A percentile compares a stretch with the other conserved stretches of the same genome.
Conservation (phyloP, 2,797 vertebrate species). For the Anolis apletophallus region DNA sequence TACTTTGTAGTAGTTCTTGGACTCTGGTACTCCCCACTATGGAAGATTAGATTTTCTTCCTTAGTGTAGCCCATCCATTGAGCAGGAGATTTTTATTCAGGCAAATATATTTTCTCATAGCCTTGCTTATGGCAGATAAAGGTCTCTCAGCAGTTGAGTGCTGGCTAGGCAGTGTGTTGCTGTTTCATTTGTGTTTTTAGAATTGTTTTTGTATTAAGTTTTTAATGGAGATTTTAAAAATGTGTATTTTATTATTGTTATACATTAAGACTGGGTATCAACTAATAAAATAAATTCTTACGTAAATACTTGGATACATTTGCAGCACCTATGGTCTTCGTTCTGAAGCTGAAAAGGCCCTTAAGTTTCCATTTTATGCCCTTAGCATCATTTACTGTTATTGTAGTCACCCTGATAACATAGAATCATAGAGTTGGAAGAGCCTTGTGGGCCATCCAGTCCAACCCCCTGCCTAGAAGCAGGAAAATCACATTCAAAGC, state of each 20-base stretch:
- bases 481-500: no score
- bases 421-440: no score
- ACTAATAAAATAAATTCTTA: not conserved
- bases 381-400: constrained; percentile 55
- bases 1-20: not conserved
- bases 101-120: not conserved
- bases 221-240: not conserved
- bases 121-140: not conserved
- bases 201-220: not conserved
- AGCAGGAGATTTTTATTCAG: not conserved
- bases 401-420: constrained; percentile 54
- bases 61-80: not conserved
- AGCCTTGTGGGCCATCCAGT: no score
- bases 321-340: not conserved
- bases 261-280: not conserved
- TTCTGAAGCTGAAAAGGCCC: constrained; percentile 8
- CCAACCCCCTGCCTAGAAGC: no score
- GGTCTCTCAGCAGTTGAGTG: not conserved
- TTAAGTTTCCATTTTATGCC: constrained; percentile 38
- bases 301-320: not conserved
- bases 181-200: not conserved
- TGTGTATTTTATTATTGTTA: not conserved
- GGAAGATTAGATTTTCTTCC: not conserved
- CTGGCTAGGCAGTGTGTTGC: not conserved
- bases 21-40: not conserved